Percentiles rank a stretch among this genome's conserved stretches.
Evolutionary conservation across 2,888 invertebrate species (phyloP).

Genomic region (Tetramorium bicarinatum): DNA sequence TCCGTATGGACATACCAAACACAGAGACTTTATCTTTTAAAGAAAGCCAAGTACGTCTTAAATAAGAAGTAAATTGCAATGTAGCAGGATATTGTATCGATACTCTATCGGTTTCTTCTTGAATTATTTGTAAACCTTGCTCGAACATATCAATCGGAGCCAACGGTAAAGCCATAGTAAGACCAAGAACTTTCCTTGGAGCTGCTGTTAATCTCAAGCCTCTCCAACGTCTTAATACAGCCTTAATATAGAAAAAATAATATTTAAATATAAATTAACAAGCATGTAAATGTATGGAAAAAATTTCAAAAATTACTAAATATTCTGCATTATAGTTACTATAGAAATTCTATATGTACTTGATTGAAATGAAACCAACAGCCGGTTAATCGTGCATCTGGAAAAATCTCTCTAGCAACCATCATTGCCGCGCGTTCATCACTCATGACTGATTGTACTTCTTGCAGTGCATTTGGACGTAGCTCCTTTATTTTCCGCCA

Average conservation of each 20-base stretch:
- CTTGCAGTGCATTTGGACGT: background rate
- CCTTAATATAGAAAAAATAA: background rate
- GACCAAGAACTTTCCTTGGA: background rate
- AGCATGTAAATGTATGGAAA: background rate
- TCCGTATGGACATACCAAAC: background rate
- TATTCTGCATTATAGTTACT: background rate
- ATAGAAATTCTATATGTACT: background rate
- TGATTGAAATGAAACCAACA: constrained; percentile 23
- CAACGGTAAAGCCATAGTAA: constrained; percentile 8
- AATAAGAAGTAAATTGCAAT: constrained; percentile 13
- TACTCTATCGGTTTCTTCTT: constrained; percentile 16
- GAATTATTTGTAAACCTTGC: constrained; percentile 1
- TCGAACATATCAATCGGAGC: background rate
- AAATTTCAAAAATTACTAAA: background rate
- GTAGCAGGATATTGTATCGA: background rate
- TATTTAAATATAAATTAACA: no score
- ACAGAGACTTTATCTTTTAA: constrained; percentile 10
- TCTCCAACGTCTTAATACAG: constrained; percentile 9
- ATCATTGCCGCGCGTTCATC: constrained; percentile 18
- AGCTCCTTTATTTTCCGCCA: background rate
- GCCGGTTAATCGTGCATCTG: background rate
- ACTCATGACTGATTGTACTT: background rate
- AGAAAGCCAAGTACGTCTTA: constrained; percentile 7
- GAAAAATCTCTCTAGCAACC: background rate
- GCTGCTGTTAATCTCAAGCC: background rate